Conservation (phyloP, 2,888 invertebrate species). For the Lycocerus yunnanus region DNA sequence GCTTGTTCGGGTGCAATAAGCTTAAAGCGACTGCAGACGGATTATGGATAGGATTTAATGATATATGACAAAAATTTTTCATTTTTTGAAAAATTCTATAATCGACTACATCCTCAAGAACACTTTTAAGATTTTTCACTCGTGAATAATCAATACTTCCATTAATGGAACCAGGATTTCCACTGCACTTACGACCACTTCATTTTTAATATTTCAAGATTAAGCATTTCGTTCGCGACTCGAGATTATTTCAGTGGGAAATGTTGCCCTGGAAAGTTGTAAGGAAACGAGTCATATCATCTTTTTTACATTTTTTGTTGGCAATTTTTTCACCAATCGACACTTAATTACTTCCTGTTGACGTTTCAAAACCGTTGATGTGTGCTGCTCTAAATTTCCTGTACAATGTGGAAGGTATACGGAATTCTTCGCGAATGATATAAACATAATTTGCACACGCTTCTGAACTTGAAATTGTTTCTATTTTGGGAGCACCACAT, state of each 20-base stretch:
- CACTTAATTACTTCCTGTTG: background rate
- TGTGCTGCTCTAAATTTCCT: background rate
- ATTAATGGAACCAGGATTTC: background rate
- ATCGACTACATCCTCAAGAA: background rate
- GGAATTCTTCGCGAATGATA: background rate
- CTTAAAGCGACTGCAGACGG: background rate
- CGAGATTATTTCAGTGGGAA: background rate
- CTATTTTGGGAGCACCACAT: conserved; percentile 16
- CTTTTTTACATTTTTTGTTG: background rate
- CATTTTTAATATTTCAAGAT: background rate
- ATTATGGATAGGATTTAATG: background rate
- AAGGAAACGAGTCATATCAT: background rate
- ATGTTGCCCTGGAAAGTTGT: background rate
- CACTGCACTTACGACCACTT: background rate
- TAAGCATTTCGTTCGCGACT: background rate
- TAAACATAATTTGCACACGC: conserved; percentile 16
- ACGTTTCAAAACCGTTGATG: background rate
- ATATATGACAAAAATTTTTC: background rate
- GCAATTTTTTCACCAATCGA: background rate
- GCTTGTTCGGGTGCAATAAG: background rate
- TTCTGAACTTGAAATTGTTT: conserved; percentile 15
- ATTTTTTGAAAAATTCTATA: background rate
- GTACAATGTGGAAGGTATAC: background rate
- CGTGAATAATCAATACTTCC: background rate
- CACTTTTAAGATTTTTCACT: background rate